Conservation (phyloP, 2,113 vertebrate genomes). For the Cettia cetti region DNA sequence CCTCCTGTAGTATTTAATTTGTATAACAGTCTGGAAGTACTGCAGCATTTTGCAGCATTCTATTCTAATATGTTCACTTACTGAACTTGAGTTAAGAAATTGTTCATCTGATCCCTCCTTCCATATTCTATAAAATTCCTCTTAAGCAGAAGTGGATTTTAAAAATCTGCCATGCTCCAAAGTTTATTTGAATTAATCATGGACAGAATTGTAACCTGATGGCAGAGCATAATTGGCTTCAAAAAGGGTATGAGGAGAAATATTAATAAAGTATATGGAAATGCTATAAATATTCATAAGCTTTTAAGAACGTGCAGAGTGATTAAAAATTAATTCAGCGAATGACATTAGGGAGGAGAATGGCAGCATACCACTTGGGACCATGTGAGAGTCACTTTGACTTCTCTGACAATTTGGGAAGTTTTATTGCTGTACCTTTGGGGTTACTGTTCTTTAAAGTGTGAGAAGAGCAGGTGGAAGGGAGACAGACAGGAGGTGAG, state of each 20-base stretch:
- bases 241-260: not conserved
- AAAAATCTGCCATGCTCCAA: not conserved
- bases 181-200: conserved; percentile 16
- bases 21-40: not conserved
- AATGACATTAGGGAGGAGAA: not conserved
- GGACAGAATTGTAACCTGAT: not conserved
- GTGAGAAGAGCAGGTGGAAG: not conserved
- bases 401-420: not conserved
- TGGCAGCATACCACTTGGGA: not conserved
- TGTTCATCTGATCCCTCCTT: not conserved
- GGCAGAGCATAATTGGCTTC: not conserved
- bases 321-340: conserved; percentile 24
- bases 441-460: not conserved
- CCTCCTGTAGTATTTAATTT: not conserved
- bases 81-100: not conserved
- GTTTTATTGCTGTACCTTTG: not conserved
- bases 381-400: not conserved
- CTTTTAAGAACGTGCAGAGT: not conserved
- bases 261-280: conserved; percentile 37
- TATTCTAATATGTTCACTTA: not conserved
- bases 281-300: conserved; percentile 27
- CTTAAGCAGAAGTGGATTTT: not conserved
- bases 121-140: not conserved
- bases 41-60: not conserved
- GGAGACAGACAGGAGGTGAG: not conserved